These are phyloP conservation scores for Aricia artaxerxes DNA, from an alignment of 2,888 invertebrate species.

Conservation along the genomic window DNA sequence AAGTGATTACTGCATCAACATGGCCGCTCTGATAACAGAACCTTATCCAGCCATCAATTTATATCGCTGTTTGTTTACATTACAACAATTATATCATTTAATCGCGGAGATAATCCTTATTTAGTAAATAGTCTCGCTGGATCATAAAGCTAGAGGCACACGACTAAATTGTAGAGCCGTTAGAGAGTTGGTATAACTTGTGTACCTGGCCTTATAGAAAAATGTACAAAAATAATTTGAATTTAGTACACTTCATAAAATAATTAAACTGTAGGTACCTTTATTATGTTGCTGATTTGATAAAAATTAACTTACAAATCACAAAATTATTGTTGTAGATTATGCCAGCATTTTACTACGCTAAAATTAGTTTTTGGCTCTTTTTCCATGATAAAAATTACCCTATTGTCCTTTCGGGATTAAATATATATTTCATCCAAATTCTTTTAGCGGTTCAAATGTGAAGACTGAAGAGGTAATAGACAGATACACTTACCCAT, in stretches of 20 bases:
- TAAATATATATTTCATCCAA: no score
- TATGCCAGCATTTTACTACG: no score
- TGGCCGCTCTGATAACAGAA: slow-evolving; percentile 59
- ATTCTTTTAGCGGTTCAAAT: no score
- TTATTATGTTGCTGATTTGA: no score
- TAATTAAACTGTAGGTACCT: no score
- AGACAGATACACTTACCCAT: not conserved
- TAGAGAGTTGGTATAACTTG: not conserved
- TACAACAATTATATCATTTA: slow-evolving; percentile 18
- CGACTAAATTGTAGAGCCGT: not conserved
- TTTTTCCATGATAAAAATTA: no score
- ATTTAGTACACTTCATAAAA: not conserved
- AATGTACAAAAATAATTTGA: not conserved
- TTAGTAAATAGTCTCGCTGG: not conserved
- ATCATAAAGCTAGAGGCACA: not conserved
- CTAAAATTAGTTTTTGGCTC: no score
- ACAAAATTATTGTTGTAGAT: no score
- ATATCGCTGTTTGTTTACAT: slow-evolving; percentile 41
- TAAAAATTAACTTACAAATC: no score
- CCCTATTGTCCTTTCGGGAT: not conserved
- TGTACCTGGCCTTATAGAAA: not conserved
- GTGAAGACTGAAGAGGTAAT: not conserved
- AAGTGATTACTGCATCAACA: slow-evolving; percentile 52
- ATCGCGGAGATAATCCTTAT: not conserved
- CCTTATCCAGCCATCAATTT: slow-evolving; percentile 45